Evolutionary conservation across 2,797 vertebrate species (phyloP).

Genomic region (Hafferia zeledoni): DNA sequence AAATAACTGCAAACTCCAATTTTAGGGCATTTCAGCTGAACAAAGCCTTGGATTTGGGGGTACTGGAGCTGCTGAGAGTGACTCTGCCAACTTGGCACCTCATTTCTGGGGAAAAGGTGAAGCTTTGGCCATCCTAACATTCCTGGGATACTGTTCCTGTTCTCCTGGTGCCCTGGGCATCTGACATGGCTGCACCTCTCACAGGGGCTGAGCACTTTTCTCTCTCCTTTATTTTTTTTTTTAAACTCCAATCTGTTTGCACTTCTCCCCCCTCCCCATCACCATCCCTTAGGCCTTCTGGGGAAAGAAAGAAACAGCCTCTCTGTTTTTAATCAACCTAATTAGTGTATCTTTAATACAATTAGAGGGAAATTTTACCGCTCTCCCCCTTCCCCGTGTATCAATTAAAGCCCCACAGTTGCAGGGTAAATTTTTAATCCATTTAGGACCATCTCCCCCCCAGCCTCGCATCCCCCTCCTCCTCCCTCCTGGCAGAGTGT

Average conservation of each 20-base stretch:
- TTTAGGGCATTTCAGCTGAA: neutral
- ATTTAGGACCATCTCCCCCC: slow-evolving; percentile 26
- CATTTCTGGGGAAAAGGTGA: neutral
- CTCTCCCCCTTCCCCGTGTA: neutral
- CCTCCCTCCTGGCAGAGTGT: slow-evolving; percentile 27
- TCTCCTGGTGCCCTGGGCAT: neutral
- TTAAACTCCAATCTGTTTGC: slow-evolving; percentile 51
- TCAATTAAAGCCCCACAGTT: slow-evolving; percentile 65
- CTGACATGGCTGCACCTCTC: neutral
- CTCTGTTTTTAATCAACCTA: slow-evolving; percentile 75
- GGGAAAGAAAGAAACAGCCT: slow-evolving; percentile 60
- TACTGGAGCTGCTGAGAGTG: neutral
- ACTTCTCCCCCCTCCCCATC: neutral
- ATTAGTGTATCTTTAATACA: slow-evolving; percentile 75
- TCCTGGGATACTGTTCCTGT: neutral
- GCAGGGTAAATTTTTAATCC: slow-evolving; percentile 65
- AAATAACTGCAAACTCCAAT: neutral
- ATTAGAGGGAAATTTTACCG: slow-evolving; percentile 69
- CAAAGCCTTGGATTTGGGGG: neutral
- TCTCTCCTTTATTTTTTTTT: neutral
- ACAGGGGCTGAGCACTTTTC: neutral
- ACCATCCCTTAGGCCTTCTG: slow-evolving; percentile 61
- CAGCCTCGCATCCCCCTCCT: neutral
- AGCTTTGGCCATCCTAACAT: accelerated
- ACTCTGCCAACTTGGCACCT: neutral